These are phyloP conservation scores for Oscheius sp. DNA, from an alignment of 2,888 invertebrate genomes.

Conservation along the genomic window DNA sequence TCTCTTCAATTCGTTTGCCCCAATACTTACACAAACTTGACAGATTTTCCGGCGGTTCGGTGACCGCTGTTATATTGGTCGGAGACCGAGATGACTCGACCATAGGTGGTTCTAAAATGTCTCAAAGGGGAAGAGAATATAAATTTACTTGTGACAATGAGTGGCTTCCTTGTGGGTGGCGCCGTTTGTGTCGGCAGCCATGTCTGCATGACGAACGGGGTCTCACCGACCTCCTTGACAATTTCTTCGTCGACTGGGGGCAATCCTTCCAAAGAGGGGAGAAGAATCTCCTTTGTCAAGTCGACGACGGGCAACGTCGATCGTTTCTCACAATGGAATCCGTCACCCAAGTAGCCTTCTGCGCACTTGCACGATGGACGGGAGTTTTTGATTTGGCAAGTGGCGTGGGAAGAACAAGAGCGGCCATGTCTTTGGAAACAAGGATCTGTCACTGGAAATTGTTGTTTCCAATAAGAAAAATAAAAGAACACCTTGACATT, in stretches of 20 bases:
- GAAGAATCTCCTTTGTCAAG: slow-evolving; percentile 29
- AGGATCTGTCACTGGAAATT: slow-evolving; percentile 33
- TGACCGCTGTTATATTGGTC: slow-evolving; percentile 15
- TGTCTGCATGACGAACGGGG: slow-evolving; percentile 59
- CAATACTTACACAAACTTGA: slow-evolving; percentile 21
- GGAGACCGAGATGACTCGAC: not conserved
- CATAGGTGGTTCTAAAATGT: not conserved
- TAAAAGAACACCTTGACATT: slow-evolving; percentile 58
- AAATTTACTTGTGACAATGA: slow-evolving; percentile 21
- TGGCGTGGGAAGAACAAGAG: slow-evolving; percentile 60
- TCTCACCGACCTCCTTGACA: slow-evolving; percentile 39
- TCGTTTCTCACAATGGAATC: slow-evolving; percentile 13
- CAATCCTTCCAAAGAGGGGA: slow-evolving; percentile 25
- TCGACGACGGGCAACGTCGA: slow-evolving; percentile 22
- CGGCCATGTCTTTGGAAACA: slow-evolving; percentile 28
- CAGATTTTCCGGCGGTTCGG: slow-evolving; percentile 9
- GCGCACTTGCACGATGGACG: slow-evolving; percentile 62
- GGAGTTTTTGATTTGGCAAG: slow-evolving; percentile 50
- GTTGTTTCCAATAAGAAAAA: not conserved
- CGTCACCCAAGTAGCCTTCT: slow-evolving; percentile 57
- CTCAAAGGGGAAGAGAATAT: not conserved
- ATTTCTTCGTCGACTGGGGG: slow-evolving; percentile 24
- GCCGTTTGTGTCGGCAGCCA: slow-evolving; percentile 42
- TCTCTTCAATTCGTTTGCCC: not conserved
- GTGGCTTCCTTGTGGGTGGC: slow-evolving; percentile 27